These are phyloP conservation scores for Coracias cyanogaster DNA, from an alignment of 2,797 vertebrate species.

Conservation along the genomic window DNA sequence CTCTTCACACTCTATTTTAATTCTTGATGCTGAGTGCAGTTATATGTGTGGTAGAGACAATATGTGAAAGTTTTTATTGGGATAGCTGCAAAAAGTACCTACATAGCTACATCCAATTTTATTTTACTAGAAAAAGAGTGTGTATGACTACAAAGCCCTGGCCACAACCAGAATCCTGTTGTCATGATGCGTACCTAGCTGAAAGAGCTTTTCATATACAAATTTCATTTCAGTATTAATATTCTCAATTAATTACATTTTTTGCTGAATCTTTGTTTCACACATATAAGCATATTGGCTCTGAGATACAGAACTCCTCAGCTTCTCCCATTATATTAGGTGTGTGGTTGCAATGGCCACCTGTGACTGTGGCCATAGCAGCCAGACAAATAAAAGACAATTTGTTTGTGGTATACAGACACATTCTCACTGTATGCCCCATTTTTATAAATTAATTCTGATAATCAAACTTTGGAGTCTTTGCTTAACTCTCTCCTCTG, in stretches of 20 bases:
- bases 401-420: neutral
- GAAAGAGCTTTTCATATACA: neutral
- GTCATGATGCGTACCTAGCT: neutral
- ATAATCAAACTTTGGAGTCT: neutral
- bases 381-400: neutral
- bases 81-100: neutral
- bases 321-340: neutral
- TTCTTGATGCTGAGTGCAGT: neutral
- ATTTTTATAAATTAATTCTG: neutral
- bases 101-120: neutral
- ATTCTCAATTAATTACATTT: neutral
- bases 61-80: neutral
- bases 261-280: neutral
- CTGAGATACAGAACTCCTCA: neutral
- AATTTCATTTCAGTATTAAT: neutral
- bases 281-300: neutral
- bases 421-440: neutral
- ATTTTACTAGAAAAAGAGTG: neutral
- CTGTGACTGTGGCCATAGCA: neutral
- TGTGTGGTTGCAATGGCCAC: neutral
- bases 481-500: neutral
- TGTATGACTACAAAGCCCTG: neutral
- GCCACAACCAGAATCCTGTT: neutral
- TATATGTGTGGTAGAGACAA: neutral
- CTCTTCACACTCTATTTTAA: conserved; percentile 16